Base-by-base conservation (phyloP, 2,797 vertebrate species). In the Pipistrellus kuhlii region DNA sequence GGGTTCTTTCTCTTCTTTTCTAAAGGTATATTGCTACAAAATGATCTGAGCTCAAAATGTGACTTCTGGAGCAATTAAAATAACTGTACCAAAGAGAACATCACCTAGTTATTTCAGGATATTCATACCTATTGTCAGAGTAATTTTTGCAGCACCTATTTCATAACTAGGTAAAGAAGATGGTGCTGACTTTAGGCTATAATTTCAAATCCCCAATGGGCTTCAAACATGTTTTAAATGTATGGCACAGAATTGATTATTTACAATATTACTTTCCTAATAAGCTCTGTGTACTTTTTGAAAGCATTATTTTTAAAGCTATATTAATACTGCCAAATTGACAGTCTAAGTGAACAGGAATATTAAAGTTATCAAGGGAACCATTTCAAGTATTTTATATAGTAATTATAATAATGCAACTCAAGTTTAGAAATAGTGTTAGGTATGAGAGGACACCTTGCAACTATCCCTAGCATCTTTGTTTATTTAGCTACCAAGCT, bases 221-320 rank as follows among this genome's bases (percentile, higher is more conserved):
- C 30, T 91, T 91, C 55, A n/a, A 83, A 88, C 53, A 59, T 91
- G 87, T 90, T 90, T 75, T 71, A 71, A 84, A 84, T 78, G 90
- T 92, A 59, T 75, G n/a, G 2, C n/a, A 25, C 6, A 32, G 25
- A 90, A 94, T 95, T 97, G 27, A 93, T 88, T 84, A 88, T 81
- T 92, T 73, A 41, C 21, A 25, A 15, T 76, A 75, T 88, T 88
- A 88, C 48, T 77, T 95, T 86, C 25, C 30, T 95, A 84, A 95
- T 96, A 94, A 95, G 18, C 84, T 86, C 23, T 71, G 13, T 44
- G 20, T 64, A 55, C 59, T 86, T 77, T 94, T 85, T 9, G 21
- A 69, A 95, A 85, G 5, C 75, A 51, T 90, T 91, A 51, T 83
- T 90, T 93, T 93, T 85, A 87, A 91, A 92, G 44, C 53, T 55